Base-by-base conservation (phyloP, 2,888 invertebrate species). In the Brachylomia viminalis region DNA sequence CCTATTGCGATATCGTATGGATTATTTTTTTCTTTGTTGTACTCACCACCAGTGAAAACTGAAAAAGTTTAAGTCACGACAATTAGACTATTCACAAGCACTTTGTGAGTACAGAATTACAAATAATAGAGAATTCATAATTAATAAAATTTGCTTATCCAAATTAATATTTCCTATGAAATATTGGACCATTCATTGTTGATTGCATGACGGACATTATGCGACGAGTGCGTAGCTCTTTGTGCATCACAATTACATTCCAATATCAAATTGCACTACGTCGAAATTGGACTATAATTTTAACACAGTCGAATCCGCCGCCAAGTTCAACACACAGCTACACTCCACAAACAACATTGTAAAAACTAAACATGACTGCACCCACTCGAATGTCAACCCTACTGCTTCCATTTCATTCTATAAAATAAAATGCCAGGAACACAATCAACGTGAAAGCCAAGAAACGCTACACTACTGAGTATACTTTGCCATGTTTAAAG, bases 401-500 rank as follows among this genome's bases (percentile, higher is more conserved):
- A 74, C 54, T 74, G 77, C 77, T 61, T 76, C 74, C 69, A 77
- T 69, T 88, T 74, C 75, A 78, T 75, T 73, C 71, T 65, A 76
- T 79, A 75, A 80, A 86, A 83, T 86, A 79, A 81, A 86, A 80
- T 83, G 65, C 72, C 56, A 74, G 73, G 75, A 74, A 80, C 68
- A 79, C 80, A 77, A 85, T 83, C 80, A 82, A 80, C 76, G 30
- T 85, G 69, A 87, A 88, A 88, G 82, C 83, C 76, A 80, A 66
- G 75, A 72, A 84, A 77, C 71, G 73, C 76, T 86, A 82, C 72
- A 82, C 84, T 82, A 77, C 81, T 82, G 82, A 56, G 68, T 66
- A 76, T 83, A 84, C 83, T 87, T 87, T 86, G 87, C 82, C 75
- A 80, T 82, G 77, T 79, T 78, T 79, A 77, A 80, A 83, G 75